phyloP scores from a whole-genome alignment of 2,113 vertebrate genomes.

The Pteruthius melanotis region DNA sequence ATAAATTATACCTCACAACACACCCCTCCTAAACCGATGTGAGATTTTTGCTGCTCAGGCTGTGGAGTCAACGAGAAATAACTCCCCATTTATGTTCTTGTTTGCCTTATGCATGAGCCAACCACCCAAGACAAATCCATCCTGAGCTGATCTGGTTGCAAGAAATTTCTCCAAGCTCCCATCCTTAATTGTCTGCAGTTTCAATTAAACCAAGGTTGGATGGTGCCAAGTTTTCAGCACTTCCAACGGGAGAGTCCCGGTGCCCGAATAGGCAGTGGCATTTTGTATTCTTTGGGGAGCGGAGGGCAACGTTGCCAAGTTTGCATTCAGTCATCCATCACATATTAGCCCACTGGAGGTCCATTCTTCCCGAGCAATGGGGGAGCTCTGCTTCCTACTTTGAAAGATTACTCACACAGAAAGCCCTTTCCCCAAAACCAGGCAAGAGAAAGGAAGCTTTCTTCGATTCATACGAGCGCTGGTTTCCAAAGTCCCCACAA shows the following conservation, averaged over 20 bases:
- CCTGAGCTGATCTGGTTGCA: background rate
- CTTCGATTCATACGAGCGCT: background rate
- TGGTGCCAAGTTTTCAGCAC: constrained; percentile 31
- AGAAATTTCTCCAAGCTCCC: constrained; percentile 26
- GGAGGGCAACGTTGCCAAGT: constrained; percentile 32
- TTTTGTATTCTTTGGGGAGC: constrained; percentile 43
- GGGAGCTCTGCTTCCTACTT: constrained; percentile 56
- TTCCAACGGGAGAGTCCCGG: background rate
- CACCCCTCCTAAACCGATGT: background rate
- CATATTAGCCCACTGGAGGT: constrained; percentile 48
- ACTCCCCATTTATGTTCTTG: background rate
- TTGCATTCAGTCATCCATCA: constrained; percentile 58
- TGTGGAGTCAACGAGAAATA: background rate
- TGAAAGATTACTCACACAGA: constrained; percentile 47
- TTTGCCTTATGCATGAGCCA: background rate
- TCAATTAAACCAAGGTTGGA: constrained; percentile 31
- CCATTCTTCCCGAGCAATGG: constrained; percentile 55
- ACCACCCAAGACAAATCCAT: constrained; percentile 5
- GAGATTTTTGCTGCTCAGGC: background rate
- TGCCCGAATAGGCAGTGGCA: constrained; percentile 21
- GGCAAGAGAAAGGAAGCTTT: constrained; percentile 20
- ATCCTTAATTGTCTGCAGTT: constrained; percentile 52
- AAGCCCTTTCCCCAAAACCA: constrained; percentile 19
- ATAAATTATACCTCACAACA: background rate
- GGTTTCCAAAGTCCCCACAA: background rate